Base-by-base conservation (phyloP, 2,113 vertebrate species). In the Ptilonorhynchus violaceus region DNA sequence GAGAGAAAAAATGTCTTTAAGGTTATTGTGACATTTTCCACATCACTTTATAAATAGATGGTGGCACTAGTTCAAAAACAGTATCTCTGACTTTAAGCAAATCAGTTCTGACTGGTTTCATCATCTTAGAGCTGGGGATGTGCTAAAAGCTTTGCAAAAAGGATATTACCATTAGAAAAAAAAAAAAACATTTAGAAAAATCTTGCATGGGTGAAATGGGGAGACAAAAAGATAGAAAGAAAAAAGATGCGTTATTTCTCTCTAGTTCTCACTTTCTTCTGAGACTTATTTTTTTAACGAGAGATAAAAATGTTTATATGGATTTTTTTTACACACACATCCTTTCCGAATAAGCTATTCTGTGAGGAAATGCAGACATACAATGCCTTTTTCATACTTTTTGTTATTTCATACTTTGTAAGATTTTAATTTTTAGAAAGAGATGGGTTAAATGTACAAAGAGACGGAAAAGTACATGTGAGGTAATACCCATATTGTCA, bases 21-120 rank as follows among this genome's bases (percentile, higher is more conserved):
- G 78, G 50, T 88, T 93, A 86, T 66, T 79, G 63, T 80, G 74
- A 91, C 86, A 84, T 93, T 95, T 94, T 66, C 80, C 58, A 81
- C 46, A 77, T 83, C 28, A 41, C 39, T 92, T 90, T 76, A 88
- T 85, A 89, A 88, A 85, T 84, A 88, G 82, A 53, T 73, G 33
- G 39, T 83, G 47, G 83, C 42, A 80, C 15, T 69, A 58, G 42
- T 59, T 93, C 85, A 93, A 77, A 92, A 93, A 21, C 12, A 66
- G 50, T 66, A 83, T 88, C 39, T 94, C 50, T 81, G 55, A 81
- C 75, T 80, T 94, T 66, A 90, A 77, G 67, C 7, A 95, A 92
- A 88, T 81, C 3, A 31, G 23, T 77, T 93, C 64, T 86, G 41
- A 81, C 28, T 84, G 59, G 33, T 25, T 86, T 83, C 46, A n/a